A percentile compares a stretch with the other conserved stretches of the same genome.
Evolutionary conservation across 2,888 invertebrate genomes (phyloP).

Genomic region (Cerastis rubricosa): DNA sequence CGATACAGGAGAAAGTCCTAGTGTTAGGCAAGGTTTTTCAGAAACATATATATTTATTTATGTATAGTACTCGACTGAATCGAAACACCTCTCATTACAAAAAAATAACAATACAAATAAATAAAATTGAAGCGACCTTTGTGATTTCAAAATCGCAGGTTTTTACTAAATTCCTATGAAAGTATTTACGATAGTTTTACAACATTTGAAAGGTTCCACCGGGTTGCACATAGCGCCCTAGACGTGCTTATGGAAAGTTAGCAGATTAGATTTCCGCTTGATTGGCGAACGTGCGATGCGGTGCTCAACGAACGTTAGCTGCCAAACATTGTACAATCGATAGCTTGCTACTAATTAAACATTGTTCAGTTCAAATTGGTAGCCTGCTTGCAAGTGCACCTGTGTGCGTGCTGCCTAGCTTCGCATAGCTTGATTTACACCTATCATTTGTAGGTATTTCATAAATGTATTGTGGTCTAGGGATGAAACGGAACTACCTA

Average conservation of each 20-base stretch:
- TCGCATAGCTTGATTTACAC: conserved; percentile 50
- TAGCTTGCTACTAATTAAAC: conserved; percentile 62
- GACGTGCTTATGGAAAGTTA: conserved; percentile 51
- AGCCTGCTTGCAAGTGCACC: conserved; percentile 48
- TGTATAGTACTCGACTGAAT: too few relatives aligned
- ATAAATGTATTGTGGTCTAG: conserved; percentile 41
- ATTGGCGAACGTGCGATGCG: conserved; percentile 59
- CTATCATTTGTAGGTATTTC: conserved; percentile 57
- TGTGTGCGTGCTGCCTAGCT: conserved; percentile 30
- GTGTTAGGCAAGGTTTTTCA: too few relatives aligned
- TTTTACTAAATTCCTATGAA: too few relatives aligned
- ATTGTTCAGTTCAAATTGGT: conserved; percentile 62
- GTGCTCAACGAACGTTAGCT: conserved; percentile 37
- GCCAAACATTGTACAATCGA: conserved; percentile 59
- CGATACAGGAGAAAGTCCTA: too few relatives aligned
- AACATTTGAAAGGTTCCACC: background rate
- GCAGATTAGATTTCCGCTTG: conserved; percentile 53
- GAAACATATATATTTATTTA: too few relatives aligned
- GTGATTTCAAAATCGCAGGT: too few relatives aligned
- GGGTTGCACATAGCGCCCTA: conserved; percentile 3
- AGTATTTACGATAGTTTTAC: too few relatives aligned
- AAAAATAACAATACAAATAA: too few relatives aligned
- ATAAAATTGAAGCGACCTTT: too few relatives aligned
- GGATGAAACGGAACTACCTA: conserved; percentile 22
- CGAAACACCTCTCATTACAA: conserved; percentile 10